phyloP scores from a whole-genome alignment of 2,888 invertebrate species.

The Drosophila stalkeri region DNA sequence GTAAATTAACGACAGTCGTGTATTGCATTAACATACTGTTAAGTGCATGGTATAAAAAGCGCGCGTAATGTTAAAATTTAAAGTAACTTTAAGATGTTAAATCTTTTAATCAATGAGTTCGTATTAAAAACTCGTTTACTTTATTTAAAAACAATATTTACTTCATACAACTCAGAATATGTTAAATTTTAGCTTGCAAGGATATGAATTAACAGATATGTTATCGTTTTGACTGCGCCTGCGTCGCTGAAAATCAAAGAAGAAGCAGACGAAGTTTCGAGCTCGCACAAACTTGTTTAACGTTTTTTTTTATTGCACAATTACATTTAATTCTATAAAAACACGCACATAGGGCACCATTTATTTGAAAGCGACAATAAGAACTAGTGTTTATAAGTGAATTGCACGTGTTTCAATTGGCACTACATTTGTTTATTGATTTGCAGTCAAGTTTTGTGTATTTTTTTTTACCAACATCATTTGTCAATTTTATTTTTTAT shows the following conservation, averaged over 20 bases:
- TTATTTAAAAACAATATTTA: neutral
- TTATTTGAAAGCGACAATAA: constrained; percentile 49
- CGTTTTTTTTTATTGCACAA: constrained; percentile 69
- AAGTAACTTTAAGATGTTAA: neutral
- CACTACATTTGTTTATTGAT: constrained; percentile 51
- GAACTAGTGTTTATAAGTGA: constrained; percentile 50
- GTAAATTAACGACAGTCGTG: neutral
- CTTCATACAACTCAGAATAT: too few relatives aligned
- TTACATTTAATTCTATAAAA: constrained; percentile 55
- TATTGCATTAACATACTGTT: constrained; percentile 17
- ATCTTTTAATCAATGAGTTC: neutral
- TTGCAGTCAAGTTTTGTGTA: constrained; percentile 39
- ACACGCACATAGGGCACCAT: constrained; percentile 46
- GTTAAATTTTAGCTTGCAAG: neutral
- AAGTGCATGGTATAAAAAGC: neutral
- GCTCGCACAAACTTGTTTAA: constrained; percentile 68
- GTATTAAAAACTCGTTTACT: neutral
- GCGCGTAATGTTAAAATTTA: constrained; percentile 14
- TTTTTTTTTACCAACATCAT: constrained; percentile 1
- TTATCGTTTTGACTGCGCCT: constrained; percentile 41
- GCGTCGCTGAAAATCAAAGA: constrained; percentile 31
- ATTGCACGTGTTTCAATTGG: constrained; percentile 53
- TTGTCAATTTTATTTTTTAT: constrained; percentile 2
- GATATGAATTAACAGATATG: constrained; percentile 3
- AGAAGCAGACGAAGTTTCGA: constrained; percentile 40